Base-by-base conservation (phyloP, 2,113 vertebrate genomes). In the Strix uralensis region DNA sequence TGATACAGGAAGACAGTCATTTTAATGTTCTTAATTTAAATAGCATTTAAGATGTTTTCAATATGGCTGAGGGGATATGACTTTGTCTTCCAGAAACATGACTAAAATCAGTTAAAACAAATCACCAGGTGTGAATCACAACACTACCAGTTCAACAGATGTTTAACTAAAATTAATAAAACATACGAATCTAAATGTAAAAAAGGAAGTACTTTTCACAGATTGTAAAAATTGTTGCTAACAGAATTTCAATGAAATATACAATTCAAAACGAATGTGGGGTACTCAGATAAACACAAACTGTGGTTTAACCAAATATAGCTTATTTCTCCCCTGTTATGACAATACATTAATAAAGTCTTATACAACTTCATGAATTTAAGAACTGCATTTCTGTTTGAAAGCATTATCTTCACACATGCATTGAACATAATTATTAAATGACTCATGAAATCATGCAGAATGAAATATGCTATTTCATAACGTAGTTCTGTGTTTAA, bases 211-310 rank as follows among this genome's bases (percentile, higher is more conserved):
- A 70, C 52, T 91, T 77, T 95, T 61, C 79, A 92, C 70, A 92
- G 82, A 81, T 34, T 5, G 15, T 34, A 10, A 36, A 91, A 81
- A 29, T 49, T 88, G 67, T 65, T 78, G 88, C 44, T 57, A 91
- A 36, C 29, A 91, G 49, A 63, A 74, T 66, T 90, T 91, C 61
- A 87, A 49, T 47, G 54, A 89, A 93, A 92, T 67, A 91, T 30
- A 81, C 22, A 62, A 93, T 70, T 78, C 20, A 87, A 67, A 94
- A 95, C 77, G 15, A 73, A 90, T 34, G 61, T 42, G 66, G 54
- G 15, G 11, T 93, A 81, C 54, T 74, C 44, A 75, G 57, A 90
- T 87, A 95, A 91, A 91, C 42, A 89, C 42, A 91, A 96, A 90
- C 67, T 88, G 44, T 32, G 32, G 25, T 74, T 84, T 97, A 90